Evolutionary conservation across 2,797 vertebrate species (phyloP), one percentile per base, ranked within the genome.

Genomic region (Pipistrellus kuhlii): DNA sequence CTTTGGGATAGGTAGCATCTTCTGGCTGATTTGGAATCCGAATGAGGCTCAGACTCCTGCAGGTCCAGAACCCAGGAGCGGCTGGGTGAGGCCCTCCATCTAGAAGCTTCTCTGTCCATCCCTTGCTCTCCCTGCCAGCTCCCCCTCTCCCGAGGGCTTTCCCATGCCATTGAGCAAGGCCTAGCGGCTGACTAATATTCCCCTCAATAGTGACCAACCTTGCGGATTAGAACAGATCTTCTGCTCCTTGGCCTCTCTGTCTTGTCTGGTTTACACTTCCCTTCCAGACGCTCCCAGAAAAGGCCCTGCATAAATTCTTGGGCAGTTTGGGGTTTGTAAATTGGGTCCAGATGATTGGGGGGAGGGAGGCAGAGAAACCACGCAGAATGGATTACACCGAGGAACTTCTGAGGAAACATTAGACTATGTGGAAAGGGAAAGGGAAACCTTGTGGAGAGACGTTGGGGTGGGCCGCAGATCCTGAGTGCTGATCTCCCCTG

Each of bases 341-440:
- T 97, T 97, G 97, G 95, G 87, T 97, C 97, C 97, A 98, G 97
- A 97, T 98, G 97, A 97, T 90, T 90, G 92, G 64, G 95, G 38
- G 77, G 91, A 73, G 94, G 86, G 66, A 89, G 25, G 14, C 53
- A 77, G 90, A 88, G 84, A 95, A 95, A 96, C 68, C 44, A 62
- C 85, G 72, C 38, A 92, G 81, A 92, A 66, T 32, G 80, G 51
- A 91, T 95, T 92, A 84, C 83, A 86, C 64, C 9, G 85, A 92
- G 44, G 85, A 90, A 92, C 48, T 55, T 94, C 38, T 73, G 81
- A 93, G 80, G 73, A 68, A 95, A 88, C 88, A 78, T 88, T 48
- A 82, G 12, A 62, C 53, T 38, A 21, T 1, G n/a, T 85, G 80
- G 90, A 95, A 55, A 51, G 69, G 48, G 89, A 62, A 30, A 80